Percentiles rank a stretch among this genome's conserved stretches.
Evolutionary conservation across 2,888 invertebrate genomes (phyloP).

Genomic region (Nemotelus pantherinus): DNA sequence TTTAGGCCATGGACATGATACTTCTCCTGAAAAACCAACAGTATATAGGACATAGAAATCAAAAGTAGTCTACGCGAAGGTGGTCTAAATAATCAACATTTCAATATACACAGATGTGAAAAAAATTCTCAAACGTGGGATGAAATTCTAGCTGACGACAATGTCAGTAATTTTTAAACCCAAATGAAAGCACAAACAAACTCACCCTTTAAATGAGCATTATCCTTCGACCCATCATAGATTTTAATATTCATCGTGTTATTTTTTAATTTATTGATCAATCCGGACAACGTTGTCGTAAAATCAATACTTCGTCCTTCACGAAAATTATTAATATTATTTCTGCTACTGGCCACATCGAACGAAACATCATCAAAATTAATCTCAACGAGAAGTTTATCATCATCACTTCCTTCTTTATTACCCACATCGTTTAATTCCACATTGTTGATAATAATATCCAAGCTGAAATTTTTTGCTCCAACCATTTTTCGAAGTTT

Average conservation of each 20-base stretch:
- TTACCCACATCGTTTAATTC: constrained; percentile 12
- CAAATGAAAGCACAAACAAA: too few species aligned
- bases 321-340: constrained; percentile 38
- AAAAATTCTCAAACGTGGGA: too few species aligned
- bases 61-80: too few species aligned
- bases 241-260: constrained; percentile 31
- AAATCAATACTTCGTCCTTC: constrained; percentile 44
- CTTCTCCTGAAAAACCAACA: constrained; percentile 37
- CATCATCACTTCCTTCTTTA: neutral
- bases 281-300: constrained; percentile 5
- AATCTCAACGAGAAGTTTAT: constrained; percentile 22
- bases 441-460: constrained; percentile 40
- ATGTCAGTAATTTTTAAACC: too few species aligned
- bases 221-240: neutral
- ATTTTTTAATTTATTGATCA: constrained; percentile 23
- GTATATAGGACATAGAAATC: too few species aligned
- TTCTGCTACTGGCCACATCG: constrained; percentile 34
- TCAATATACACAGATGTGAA: too few species aligned
- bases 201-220: constrained; percentile 6
- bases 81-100: too few species aligned
- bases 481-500: neutral
- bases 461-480: constrained; percentile 33
- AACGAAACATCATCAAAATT: constrained; percentile 42
- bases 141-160: too few species aligned
- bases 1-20: constrained; percentile 37